These are phyloP conservation scores for Hypotaenidia okinawae DNA, from an alignment of 2,797 vertebrate genomes.

Conservation along the genomic window DNA sequence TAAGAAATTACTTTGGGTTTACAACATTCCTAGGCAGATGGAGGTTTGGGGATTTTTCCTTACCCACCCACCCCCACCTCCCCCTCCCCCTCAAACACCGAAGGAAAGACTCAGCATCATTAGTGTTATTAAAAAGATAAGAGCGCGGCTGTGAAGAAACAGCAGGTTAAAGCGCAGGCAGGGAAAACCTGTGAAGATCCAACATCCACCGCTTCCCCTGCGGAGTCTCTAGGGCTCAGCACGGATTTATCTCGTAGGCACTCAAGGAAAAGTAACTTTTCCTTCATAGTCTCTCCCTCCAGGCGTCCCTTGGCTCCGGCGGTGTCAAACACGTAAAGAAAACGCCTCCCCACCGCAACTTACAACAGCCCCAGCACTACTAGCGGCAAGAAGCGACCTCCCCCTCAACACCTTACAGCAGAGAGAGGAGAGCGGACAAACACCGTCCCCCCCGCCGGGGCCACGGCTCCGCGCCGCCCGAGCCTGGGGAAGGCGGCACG, in stretches of 20 bases:
- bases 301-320: not conserved
- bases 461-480: not conserved
- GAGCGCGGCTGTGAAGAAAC: not conserved
- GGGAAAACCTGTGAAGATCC: not conserved
- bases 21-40: not conserved
- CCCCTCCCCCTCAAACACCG: not conserved
- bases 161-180: not conserved
- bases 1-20: not conserved
- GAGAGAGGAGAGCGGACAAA: not conserved
- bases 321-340: not conserved
- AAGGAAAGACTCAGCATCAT: not conserved
- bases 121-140: not conserved
- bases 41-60: not conserved
- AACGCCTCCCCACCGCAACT: not conserved
- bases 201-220: not conserved
- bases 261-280: conserved; percentile 47
- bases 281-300: not conserved
- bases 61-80: too few species aligned
- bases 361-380: not conserved
- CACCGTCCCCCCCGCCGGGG: not conserved
- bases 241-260: not conserved
- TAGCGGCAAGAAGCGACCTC: not conserved
- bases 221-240: not conserved
- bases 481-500: not conserved
- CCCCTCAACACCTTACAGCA: not conserved